These are phyloP conservation scores for Drosophila pruinosa DNA, from an alignment of 1,140 invertebrate species.

Conservation along the genomic window DNA sequence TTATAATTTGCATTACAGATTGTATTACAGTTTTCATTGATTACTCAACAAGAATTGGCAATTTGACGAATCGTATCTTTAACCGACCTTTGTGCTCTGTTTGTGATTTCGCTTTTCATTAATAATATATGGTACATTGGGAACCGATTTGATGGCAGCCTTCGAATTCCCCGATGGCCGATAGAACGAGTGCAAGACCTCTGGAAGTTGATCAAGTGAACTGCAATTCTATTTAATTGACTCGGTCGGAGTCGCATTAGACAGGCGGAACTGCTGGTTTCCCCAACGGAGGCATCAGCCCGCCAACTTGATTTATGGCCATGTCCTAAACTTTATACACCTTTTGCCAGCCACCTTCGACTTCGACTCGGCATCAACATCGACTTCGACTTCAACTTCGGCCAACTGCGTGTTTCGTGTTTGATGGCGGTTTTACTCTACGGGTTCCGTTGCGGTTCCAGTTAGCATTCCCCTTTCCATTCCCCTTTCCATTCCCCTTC, in stretches of 20 bases:
- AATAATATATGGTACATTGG: background rate
- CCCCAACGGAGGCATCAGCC: slow-evolving; percentile 29
- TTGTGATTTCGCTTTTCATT: background rate
- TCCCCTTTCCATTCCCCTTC: background rate
- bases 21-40: no score
- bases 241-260: slow-evolving; percentile 38
- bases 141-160: background rate
- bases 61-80: no score
- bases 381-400: background rate
- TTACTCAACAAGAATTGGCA: no score
- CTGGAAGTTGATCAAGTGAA: slow-evolving; percentile 14
- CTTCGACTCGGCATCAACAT: no score
- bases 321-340: slow-evolving; percentile 68
- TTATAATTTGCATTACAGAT: no score
- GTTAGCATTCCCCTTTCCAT: background rate
- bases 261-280: slow-evolving; percentile 41
- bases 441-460: slow-evolving; percentile 30
- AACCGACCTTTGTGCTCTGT: background rate
- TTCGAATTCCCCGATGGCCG: slow-evolving; percentile 7
- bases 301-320: slow-evolving; percentile 69
- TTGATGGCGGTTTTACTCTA: slow-evolving; percentile 33
- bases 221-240: slow-evolving; percentile 44
- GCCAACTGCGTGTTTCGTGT: slow-evolving; percentile 49
- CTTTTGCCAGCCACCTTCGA: slow-evolving; percentile 26
- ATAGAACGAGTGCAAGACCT: background rate